A percentile compares a stretch with the other conserved stretches of the same genome.
Evolutionary conservation across 2,797 vertebrate genomes (phyloP).

Genomic region (Spheniscus humboldti): DNA sequence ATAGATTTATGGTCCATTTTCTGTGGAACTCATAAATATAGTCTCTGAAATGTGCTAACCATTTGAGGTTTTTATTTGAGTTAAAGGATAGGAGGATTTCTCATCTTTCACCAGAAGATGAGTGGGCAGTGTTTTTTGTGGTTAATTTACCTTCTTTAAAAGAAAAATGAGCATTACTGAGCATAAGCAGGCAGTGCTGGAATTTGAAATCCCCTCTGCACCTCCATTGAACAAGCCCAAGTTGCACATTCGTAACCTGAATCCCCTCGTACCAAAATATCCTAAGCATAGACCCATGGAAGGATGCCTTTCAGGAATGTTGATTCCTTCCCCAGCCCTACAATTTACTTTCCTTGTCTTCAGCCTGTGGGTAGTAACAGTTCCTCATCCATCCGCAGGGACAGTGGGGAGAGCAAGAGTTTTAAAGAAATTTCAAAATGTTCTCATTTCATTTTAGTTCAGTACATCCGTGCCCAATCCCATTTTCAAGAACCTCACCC

Average conservation of each 20-base stretch:
- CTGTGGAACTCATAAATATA: slow-evolving; percentile 51
- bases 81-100: slow-evolving; percentile 38
- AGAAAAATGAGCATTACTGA: background rate
- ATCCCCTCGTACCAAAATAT: background rate
- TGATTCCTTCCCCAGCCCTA: background rate
- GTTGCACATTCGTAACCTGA: background rate
- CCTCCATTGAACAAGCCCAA: background rate
- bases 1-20: slow-evolving; percentile 58
- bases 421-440: background rate
- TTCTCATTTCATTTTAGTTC: background rate
- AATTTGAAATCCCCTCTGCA: background rate
- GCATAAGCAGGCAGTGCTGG: background rate
- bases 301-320: background rate
- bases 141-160: slow-evolving; percentile 9
- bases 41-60: background rate
- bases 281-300: background rate
- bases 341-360: background rate
- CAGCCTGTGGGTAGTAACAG: background rate
- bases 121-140: background rate
- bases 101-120: background rate
- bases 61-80: slow-evolving; percentile 26
- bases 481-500: background rate
- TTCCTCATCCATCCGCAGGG: background rate
- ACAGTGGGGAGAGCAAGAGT: background rate
- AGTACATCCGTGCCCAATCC: background rate